Evolutionary conservation across 1,140 invertebrate species (phyloP).

Genomic region (Drosophila cardini): DNA sequence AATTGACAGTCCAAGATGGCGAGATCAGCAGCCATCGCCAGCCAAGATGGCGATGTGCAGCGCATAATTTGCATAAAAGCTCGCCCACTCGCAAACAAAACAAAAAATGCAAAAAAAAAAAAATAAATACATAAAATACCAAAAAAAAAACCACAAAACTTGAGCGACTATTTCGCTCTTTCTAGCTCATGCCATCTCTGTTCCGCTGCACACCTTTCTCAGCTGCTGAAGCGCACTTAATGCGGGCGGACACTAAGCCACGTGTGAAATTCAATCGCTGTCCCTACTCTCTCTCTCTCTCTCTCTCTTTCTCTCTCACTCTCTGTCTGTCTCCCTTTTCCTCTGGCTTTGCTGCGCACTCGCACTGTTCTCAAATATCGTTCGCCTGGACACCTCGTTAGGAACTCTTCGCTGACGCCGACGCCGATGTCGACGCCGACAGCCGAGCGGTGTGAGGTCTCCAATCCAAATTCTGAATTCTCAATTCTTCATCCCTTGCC

Average conservation of each 20-base stretch:
- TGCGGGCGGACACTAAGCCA: slow-evolving; percentile 83
- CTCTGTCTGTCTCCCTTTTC: slow-evolving; percentile 12
- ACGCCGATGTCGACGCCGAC: slow-evolving; percentile 10
- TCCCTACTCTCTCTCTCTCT: slow-evolving; percentile 12
- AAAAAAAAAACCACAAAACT: neutral
- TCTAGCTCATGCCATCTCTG: slow-evolving; percentile 12
- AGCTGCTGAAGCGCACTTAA: slow-evolving; percentile 71
- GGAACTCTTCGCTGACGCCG: slow-evolving; percentile 30
- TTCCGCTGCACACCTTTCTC: slow-evolving; percentile 4
- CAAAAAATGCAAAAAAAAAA: slow-evolving; percentile 2
- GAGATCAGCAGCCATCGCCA: slow-evolving; percentile 71
- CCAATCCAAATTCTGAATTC: slow-evolving; percentile 7
- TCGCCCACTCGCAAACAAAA: slow-evolving; percentile 36
- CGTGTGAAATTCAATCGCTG: slow-evolving; percentile 82
- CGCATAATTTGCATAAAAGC: slow-evolving; percentile 45
- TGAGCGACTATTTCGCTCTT: neutral
- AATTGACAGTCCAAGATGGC: slow-evolving; percentile 71
- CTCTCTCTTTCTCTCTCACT: slow-evolving; percentile 23
- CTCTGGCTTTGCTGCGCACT: slow-evolving; percentile 17
- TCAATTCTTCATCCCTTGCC: neutral
- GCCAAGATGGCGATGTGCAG: slow-evolving; percentile 71
- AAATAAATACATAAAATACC: neutral
- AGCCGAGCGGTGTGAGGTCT: slow-evolving; percentile 52
- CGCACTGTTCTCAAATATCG: slow-evolving; percentile 65
- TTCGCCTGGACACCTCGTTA: slow-evolving; percentile 81